These are phyloP conservation scores for Tympanuchus pallidicinctus DNA, from an alignment of 2,113 vertebrate genomes.

Conservation along the genomic window DNA sequence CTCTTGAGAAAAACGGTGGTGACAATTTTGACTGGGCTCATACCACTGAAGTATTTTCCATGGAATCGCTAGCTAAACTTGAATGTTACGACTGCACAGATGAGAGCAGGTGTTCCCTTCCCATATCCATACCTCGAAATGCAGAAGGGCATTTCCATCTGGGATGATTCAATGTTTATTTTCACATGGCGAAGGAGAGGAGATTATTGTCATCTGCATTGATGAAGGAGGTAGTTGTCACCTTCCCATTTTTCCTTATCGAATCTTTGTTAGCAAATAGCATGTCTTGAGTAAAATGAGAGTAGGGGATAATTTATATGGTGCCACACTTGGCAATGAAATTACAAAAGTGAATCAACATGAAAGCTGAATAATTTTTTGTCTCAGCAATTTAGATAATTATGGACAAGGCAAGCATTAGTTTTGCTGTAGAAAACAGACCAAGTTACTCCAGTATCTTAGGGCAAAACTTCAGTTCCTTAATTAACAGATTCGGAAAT, in stretches of 20 bases:
- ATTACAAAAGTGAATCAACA: conserved; percentile 66
- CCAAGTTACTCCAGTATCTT: conserved; percentile 33
- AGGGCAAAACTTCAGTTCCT: conserved; percentile 52
- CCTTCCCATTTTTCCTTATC: conserved; percentile 51
- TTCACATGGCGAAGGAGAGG: conserved; percentile 24
- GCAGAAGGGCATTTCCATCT: conserved; percentile 38
- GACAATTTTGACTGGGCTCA: background rate
- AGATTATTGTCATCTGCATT: conserved; percentile 60
- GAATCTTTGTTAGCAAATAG: conserved; percentile 65
- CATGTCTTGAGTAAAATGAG: conserved; percentile 45
- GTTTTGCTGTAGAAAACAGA: conserved; percentile 18
- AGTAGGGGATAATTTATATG: conserved; percentile 52
- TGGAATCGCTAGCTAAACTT: background rate
- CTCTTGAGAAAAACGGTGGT: background rate
- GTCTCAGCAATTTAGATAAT: conserved; percentile 53
- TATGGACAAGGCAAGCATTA: conserved; percentile 42
- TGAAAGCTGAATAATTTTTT: conserved; percentile 38
- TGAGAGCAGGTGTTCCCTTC: conserved; percentile 24
- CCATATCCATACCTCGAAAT: conserved; percentile 14
- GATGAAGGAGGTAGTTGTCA: conserved; percentile 60
- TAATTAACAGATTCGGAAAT: conserved; percentile 66
- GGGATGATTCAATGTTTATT: conserved; percentile 64
- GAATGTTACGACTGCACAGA: background rate
- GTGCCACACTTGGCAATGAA: conserved; percentile 10
- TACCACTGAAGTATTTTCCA: background rate